Base-by-base conservation (phyloP, 2,888 invertebrate species). In the Lysandra coridon region DNA sequence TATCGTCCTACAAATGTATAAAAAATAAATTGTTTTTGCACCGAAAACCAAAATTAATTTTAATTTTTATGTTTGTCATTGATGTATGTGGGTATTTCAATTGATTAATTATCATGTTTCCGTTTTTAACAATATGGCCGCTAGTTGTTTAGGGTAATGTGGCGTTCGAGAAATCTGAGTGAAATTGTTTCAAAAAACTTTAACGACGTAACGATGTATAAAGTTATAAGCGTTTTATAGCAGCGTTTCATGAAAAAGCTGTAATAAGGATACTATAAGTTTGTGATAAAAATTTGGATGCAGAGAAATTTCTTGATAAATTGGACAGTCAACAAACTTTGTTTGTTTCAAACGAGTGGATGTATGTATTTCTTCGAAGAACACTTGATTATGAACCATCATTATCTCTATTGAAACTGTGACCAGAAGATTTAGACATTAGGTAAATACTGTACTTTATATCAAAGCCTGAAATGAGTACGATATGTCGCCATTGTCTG, bases 241-340 rank as follows among this genome's bases (percentile, higher is more conserved):
- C 92, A 92, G 93, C 92, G 92, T 91, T 92, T 87, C 84, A 91
- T 90, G 89, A 86, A 90, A 88, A 91, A 91, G 90, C 90, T 89
- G 86, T 89, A 86, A 84, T 87, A 88, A 88, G 87, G 85, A 90
- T 88, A 87, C 87, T 88, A 89, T 88, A 86, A 90, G 87, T 89
- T 90, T 87, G 91, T 92, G 91, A 87, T 88, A 90, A 91, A 91
- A 87, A 89, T 91, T 90, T 91, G 88, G 90, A 92, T 90, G 90
- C 87, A 86, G 87, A 87, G 86, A 89, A 88, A 91, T 91, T 89
- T 88, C 88, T 88, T 90, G 91, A 89, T 87, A 93, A 92, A 92
- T 92, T 92, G 92, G 92, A 93, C 92, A 95, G 94, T 94, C 95
- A 95, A 95, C 95, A 95, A 95, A 95, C 93, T 94, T 95, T 95